Evolutionary conservation across 1,140 invertebrate genomes (phyloP).

Genomic region (Macrostomum lignano): DNA sequence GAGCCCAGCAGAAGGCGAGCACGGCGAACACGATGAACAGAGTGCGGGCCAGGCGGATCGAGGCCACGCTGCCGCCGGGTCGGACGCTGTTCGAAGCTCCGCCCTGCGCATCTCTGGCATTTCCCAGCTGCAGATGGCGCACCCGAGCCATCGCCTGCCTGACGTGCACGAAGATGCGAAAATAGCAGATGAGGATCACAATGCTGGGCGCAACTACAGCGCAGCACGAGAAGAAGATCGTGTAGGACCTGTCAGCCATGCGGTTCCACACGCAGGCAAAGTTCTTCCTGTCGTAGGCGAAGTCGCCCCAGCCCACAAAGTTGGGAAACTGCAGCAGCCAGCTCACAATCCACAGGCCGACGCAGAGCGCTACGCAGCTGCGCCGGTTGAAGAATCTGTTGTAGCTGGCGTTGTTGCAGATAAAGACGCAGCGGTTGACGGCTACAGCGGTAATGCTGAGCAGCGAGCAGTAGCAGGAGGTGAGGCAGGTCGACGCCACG

Average conservation of each 20-base stretch:
- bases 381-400: conserved; percentile 11
- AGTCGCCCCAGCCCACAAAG: conserved; percentile 11
- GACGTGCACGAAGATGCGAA: conserved; percentile 11
- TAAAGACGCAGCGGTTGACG: conserved; percentile 15
- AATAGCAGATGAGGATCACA: conserved; percentile 11
- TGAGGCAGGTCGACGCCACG: conserved; percentile 13
- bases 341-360: conserved; percentile 10
- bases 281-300: conserved; percentile 14
- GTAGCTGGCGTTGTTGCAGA: conserved; percentile 12
- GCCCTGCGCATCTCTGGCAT: no score
- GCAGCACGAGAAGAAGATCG: conserved; percentile 12
- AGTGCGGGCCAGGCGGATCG: conserved; percentile 9
- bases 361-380: conserved; percentile 9
- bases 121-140: background rate
- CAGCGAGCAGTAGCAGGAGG: conserved; percentile 13
- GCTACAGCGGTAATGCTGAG: conserved; percentile 12
- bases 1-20: conserved; percentile 10
- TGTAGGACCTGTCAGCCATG: conserved; percentile 13
- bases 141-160: conserved; percentile 2
- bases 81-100: no score
- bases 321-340: conserved; percentile 10
- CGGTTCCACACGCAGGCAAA: conserved; percentile 14
- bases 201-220: conserved; percentile 12
- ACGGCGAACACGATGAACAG: conserved; percentile 10
- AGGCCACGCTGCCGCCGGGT: no score